phyloP scores from a whole-genome alignment of 2,113 vertebrate genomes.

The Macroglossus sobrinus region DNA sequence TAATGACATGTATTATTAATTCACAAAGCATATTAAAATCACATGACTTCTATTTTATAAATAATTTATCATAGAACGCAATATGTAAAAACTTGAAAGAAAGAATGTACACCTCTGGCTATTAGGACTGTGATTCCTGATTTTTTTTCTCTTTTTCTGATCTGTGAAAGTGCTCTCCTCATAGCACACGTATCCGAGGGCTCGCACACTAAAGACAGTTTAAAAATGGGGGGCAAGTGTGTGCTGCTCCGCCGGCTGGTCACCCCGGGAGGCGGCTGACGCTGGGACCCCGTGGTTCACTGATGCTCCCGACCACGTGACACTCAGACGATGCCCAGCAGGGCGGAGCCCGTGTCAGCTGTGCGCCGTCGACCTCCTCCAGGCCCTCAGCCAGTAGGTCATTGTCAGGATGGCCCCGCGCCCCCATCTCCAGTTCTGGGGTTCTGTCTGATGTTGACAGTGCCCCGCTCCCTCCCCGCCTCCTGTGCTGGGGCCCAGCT shows the following conservation, averaged over 20 bases:
- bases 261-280: neutral
- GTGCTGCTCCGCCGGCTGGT: neutral
- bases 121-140: neutral
- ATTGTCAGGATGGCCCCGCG: neutral
- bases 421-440: too few species aligned
- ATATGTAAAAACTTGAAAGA: neutral
- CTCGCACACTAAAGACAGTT: neutral
- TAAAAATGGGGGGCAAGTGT: neutral
- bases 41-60: neutral
- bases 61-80: neutral
- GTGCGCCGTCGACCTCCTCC: neutral
- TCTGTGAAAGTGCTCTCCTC: neutral
- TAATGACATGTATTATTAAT: neutral
- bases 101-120: neutral
- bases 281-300: neutral
- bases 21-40: neutral
- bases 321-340: neutral
- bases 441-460: neutral
- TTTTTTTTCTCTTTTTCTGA: neutral
- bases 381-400: neutral
- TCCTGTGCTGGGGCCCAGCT: neutral
- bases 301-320: fast-evolving
- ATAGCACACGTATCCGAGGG: neutral
- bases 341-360: neutral
- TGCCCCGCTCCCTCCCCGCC: neutral